Evolutionary conservation across 2,113 vertebrate genomes (phyloP).

Genomic region (Alectura lathami): DNA sequence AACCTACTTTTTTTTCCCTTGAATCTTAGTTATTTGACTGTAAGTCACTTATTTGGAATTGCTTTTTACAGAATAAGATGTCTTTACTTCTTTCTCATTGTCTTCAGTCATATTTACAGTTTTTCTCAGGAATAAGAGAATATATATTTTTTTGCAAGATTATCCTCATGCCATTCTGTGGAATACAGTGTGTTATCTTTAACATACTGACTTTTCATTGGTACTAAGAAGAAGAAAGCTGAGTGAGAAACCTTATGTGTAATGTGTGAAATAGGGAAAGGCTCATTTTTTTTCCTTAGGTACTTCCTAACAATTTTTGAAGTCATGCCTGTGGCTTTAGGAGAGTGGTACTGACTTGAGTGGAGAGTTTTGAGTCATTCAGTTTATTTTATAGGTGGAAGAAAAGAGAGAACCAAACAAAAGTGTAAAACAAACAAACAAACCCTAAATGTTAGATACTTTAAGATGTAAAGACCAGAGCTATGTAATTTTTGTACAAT

Average conservation of each 20-base stretch:
- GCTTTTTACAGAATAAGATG: neutral
- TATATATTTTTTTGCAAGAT: neutral
- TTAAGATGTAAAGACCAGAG: neutral
- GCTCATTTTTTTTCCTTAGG: neutral
- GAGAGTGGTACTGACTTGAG: neutral
- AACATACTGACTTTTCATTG: neutral
- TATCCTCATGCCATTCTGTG: neutral
- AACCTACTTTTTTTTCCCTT: conserved; percentile 32
- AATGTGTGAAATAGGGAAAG: neutral
- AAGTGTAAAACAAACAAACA: neutral
- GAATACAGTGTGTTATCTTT: neutral
- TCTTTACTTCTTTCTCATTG: neutral
- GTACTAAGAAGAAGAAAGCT: neutral
- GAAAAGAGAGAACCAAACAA: neutral
- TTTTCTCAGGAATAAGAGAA: neutral
- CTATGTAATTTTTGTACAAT: neutral
- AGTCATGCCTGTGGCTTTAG: neutral
- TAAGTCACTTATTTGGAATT: conserved; percentile 51
- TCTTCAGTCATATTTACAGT: neutral
- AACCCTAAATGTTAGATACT: neutral
- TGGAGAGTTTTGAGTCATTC: neutral
- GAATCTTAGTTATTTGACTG: conserved; percentile 47
- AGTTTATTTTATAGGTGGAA: neutral
- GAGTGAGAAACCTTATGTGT: neutral
- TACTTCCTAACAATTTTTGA: neutral